A percentile compares a stretch with the other conserved stretches of the same genome.
Evolutionary conservation across 2,888 invertebrate species (phyloP).

Genomic region (Tachina fera): DNA sequence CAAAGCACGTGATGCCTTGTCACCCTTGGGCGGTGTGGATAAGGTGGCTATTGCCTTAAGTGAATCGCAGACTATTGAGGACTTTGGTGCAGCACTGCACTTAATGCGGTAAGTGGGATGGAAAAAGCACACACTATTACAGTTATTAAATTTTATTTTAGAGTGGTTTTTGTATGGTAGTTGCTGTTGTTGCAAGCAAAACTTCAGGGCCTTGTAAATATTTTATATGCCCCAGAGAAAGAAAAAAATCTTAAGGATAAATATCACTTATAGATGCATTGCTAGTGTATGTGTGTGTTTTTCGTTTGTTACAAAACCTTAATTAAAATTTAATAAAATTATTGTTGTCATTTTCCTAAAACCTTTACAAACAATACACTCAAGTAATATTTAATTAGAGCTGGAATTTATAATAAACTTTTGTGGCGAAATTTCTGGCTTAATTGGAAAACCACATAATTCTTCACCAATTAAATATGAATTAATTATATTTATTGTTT

Average conservation of each 20-base stretch:
- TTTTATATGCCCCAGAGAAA: conserved; percentile 4
- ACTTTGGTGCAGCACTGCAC: conserved; percentile 86
- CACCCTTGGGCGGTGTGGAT: conserved; percentile 96
- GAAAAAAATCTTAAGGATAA: not conserved
- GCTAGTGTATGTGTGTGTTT: not conserved
- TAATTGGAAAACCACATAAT: conserved; percentile 30
- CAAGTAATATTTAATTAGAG: not conserved
- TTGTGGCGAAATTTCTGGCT: conserved; percentile 1
- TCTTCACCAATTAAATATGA: conserved; percentile 25
- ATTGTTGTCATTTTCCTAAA: too few relatives aligned
- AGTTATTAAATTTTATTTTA: not conserved
- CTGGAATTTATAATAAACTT: conserved; percentile 10
- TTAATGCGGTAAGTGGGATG: conserved; percentile 81
- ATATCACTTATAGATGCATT: not conserved
- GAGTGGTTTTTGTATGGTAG: not conserved
- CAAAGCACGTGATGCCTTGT: conserved; percentile 95
- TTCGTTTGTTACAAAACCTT: not conserved
- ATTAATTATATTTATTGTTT: not conserved
- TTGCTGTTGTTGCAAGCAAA: not conserved
- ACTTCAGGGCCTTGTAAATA: not conserved
- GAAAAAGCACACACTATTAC: not conserved
- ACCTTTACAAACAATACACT: not conserved
- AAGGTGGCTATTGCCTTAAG: conserved; percentile 96
- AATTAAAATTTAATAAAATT: not conserved
- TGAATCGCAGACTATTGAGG: conserved; percentile 98